Evolutionary conservation across 2,113 vertebrate species (phyloP).

Genomic region (Eulacestoma nigropectus): DNA sequence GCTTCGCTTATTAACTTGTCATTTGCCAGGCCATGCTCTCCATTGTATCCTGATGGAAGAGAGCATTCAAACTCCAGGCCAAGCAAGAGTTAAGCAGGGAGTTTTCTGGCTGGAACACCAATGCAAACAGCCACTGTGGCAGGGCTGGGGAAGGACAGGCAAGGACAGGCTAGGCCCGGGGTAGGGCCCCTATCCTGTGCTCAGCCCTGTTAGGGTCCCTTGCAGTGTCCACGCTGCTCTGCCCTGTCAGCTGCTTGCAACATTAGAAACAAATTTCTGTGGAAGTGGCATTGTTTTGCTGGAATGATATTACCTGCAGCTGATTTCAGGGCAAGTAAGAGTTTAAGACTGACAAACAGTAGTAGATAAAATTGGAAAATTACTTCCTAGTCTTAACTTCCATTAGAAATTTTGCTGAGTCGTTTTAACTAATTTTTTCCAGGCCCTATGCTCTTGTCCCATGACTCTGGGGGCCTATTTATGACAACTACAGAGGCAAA

Average conservation of each 20-base stretch:
- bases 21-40: neutral
- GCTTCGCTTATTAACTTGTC: neutral
- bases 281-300: neutral
- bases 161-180: neutral
- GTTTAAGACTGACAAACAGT: neutral
- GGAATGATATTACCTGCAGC: neutral
- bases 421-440: neutral
- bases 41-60: neutral
- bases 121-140: neutral
- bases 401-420: neutral
- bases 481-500: neutral
- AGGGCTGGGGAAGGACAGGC: neutral
- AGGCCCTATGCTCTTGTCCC: neutral
- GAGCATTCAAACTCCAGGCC: neutral
- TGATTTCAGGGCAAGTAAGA: neutral
- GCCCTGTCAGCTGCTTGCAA: neutral
- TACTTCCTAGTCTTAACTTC: neutral
- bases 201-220: neutral
- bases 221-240: rapidly evolving
- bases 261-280: neutral
- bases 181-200: neutral
- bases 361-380: neutral
- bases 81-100: neutral
- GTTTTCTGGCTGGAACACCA: neutral
- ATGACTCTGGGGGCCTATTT: neutral